Evolutionary conservation across 1,140 invertebrate species (phyloP).

Genomic region (Trachelipus rathkii): DNA sequence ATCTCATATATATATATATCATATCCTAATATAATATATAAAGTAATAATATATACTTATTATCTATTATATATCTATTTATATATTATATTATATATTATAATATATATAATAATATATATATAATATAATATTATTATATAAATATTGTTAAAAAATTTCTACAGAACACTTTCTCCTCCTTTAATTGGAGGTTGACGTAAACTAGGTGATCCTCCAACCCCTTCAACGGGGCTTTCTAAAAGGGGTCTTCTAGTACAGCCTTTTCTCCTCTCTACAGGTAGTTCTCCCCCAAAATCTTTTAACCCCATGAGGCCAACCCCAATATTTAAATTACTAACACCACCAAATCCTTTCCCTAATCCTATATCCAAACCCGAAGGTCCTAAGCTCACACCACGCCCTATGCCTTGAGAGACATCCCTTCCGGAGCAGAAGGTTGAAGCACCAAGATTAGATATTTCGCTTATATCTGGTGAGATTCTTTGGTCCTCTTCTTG

Average conservation of each 20-base stretch:
- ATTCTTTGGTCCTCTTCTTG: neutral
- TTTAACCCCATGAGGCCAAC: neutral
- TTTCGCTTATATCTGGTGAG: neutral
- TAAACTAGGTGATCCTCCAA: neutral
- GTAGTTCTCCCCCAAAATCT: neutral
- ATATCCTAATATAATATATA: too few relatives aligned
- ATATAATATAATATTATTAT: too few relatives aligned
- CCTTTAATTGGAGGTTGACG: neutral
- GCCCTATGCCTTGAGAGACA: neutral
- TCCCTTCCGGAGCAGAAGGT: neutral
- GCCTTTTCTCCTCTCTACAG: neutral
- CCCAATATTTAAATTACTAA: neutral
- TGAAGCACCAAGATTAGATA: neutral
- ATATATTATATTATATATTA: too few relatives aligned
- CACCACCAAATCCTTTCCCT: slow-evolving; percentile 2
- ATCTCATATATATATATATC: too few relatives aligned
- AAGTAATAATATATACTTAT: too few relatives aligned
- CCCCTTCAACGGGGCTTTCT: neutral
- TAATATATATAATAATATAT: too few relatives aligned
- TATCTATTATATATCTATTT: too few relatives aligned
- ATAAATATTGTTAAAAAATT: too few relatives aligned
- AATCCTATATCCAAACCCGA: neutral
- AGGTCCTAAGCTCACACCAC: neutral
- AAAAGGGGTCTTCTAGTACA: neutral
- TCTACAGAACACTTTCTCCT: neutral